These are phyloP conservation scores for Bubo bubo DNA, from an alignment of 2,113 vertebrate species.

Conservation along the genomic window DNA sequence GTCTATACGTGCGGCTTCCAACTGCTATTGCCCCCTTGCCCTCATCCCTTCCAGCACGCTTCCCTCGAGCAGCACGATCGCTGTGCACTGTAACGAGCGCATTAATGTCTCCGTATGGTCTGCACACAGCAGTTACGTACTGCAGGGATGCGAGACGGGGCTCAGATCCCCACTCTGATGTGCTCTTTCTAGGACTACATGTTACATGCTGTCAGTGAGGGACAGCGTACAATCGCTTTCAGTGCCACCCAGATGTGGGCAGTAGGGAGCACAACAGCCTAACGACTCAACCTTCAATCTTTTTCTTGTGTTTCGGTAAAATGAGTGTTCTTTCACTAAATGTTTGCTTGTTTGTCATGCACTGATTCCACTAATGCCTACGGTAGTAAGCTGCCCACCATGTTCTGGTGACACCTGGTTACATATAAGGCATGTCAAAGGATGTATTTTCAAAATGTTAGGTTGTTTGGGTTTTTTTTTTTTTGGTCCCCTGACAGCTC, in stretches of 20 bases:
- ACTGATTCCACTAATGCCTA: not conserved
- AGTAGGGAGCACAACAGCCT: not conserved
- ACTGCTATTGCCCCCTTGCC: not conserved
- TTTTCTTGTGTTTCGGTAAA: not conserved
- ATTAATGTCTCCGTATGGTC: accelerated
- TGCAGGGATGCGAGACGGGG: not conserved
- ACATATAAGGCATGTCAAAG: not conserved
- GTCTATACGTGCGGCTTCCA: not conserved
- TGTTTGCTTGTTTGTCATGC: not conserved
- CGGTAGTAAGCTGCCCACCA: not conserved
- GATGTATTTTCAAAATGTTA: not conserved
- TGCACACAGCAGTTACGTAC: not conserved
- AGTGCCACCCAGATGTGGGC: not conserved
- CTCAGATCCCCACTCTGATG: not conserved
- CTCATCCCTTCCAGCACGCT: accelerated
- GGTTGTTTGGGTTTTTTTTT: not conserved
- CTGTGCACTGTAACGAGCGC: accelerated
- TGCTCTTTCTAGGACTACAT: not conserved
- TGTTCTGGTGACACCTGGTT: not conserved
- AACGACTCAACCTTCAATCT: accelerated
- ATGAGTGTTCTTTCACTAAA: not conserved
- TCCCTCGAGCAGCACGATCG: accelerated
- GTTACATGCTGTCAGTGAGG: not conserved
- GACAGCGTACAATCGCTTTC: accelerated
- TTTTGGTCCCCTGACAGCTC: not conserved